phyloP scores from a whole-genome alignment of 2,888 invertebrate genomes.

The Frankliniella intonsa region DNA sequence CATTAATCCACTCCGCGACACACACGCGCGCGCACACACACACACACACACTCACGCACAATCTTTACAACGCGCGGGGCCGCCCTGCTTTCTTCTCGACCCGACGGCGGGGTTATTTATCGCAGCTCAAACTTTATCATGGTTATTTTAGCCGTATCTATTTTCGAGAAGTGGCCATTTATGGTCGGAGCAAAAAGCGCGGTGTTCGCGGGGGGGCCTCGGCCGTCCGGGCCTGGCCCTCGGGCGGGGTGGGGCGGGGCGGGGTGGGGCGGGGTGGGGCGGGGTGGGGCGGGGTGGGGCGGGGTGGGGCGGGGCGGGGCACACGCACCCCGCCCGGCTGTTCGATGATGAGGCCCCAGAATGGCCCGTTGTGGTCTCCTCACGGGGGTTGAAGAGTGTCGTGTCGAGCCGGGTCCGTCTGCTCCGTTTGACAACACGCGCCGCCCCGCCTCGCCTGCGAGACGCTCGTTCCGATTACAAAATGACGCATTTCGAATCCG shows the following conservation, averaged over 20 bases:
- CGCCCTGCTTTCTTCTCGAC: neutral
- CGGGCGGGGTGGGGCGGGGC: no score
- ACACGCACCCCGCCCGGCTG: neutral
- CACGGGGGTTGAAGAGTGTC: neutral
- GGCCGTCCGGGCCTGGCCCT: neutral
- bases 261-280: neutral
- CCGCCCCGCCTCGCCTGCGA: no score
- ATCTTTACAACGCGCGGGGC: neutral
- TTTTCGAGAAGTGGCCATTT: conserved; percentile 10
- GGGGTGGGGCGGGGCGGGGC: neutral
- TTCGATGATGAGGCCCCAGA: conserved; percentile 8
- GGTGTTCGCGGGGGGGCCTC: neutral
- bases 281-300: neutral
- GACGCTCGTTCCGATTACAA: no score
- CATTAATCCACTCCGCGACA: neutral
- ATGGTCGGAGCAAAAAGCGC: neutral
- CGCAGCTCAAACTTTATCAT: neutral
- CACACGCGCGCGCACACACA: no score
- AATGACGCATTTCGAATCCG: no score
- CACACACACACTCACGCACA: no score
- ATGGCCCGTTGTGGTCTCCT: conserved; percentile 18
- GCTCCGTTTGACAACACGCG: no score
- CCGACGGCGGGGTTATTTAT: neutral
- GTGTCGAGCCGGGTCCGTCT: no score
- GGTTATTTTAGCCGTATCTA: conserved; percentile 4